These are phyloP conservation scores for Schizaphis graminum DNA, from an alignment of 2,888 invertebrate species.

Conservation along the genomic window DNA sequence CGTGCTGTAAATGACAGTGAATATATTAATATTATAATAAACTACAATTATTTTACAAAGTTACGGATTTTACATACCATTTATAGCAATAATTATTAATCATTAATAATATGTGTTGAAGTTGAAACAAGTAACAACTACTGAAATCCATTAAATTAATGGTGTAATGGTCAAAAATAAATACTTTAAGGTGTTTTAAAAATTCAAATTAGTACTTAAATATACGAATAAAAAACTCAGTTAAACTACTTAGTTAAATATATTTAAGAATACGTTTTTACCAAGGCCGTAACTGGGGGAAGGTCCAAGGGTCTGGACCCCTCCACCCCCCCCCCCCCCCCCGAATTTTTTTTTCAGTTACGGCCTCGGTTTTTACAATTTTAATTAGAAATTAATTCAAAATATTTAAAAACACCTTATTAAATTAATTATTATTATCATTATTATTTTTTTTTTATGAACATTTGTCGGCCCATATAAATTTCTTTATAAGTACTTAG, in stretches of 20 bases:
- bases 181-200: not conserved
- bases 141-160: not conserved
- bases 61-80: not conserved
- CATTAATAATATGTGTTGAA: not conserved
- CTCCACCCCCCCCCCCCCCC: no score
- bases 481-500: not conserved
- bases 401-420: not conserved
- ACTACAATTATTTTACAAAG: not conserved
- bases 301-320: no score
- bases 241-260: not conserved
- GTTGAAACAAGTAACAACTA: not conserved
- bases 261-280: no score
- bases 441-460: not conserved
- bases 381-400: not conserved
- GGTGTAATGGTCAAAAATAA: not conserved
- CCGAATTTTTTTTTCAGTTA: no score
- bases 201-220: not conserved
- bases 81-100: not conserved
- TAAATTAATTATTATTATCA: no score
- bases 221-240: not conserved
- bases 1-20: not conserved
- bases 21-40: not conserved
- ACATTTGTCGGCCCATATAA: not conserved
- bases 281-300: no score
- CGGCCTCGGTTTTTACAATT: no score